phyloP scores from a whole-genome alignment of 2,113 vertebrate genomes.

The Pteropus alecto region DNA sequence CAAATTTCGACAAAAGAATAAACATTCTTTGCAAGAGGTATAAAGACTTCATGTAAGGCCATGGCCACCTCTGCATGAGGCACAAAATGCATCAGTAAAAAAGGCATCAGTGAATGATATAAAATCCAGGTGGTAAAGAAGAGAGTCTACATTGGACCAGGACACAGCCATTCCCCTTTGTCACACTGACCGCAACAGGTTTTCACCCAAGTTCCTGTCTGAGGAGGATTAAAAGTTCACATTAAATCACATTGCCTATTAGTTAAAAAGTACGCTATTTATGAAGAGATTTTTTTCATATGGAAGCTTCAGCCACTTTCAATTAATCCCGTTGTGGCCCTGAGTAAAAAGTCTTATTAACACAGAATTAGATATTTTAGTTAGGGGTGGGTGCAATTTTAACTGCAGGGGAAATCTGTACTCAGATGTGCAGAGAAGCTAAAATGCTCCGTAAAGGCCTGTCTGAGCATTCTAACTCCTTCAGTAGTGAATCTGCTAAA shows the following conservation, averaged over 20 bases:
- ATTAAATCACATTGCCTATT: not conserved
- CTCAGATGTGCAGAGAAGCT: not conserved
- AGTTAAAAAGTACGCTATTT: not conserved
- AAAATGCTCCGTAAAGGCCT: not conserved
- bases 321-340: not conserved
- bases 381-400: not conserved
- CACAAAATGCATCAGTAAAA: not conserved
- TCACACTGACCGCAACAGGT: not conserved
- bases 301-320: not conserved
- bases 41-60: not conserved
- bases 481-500: not conserved
- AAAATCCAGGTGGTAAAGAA: not conserved
- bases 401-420: not conserved
- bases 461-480: not conserved
- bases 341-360: not conserved
- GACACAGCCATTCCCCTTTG: fast-evolving
- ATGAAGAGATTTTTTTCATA: not conserved
- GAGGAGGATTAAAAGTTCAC: not conserved
- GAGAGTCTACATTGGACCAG: not conserved
- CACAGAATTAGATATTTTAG: not conserved
- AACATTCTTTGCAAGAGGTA: not conserved
- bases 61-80: not conserved
- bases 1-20: not conserved
- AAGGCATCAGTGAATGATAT: not conserved
- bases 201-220: not conserved